Evolutionary conservation across 1,140 invertebrate genomes (phyloP).

Genomic region (Pachypeltis micranthus): DNA sequence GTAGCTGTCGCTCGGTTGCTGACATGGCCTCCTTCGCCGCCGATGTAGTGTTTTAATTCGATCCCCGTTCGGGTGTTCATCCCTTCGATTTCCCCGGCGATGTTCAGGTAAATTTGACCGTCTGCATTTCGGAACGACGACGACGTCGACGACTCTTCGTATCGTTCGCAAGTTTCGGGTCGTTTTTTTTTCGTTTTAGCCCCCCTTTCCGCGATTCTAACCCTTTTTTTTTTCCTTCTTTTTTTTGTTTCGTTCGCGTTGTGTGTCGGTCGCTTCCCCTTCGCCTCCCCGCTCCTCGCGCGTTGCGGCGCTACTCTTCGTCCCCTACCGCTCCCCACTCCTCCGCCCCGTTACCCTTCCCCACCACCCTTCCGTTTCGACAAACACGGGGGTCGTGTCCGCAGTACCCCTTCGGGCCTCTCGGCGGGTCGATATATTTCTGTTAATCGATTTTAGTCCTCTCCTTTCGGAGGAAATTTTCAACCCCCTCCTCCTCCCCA

Average conservation of each 20-base stretch:
- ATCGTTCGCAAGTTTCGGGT: not conserved
- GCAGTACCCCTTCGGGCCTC: not conserved
- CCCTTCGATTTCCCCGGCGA: not conserved
- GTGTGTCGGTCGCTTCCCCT: too few species aligned
- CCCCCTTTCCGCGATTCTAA: too few species aligned
- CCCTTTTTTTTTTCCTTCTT: too few species aligned
- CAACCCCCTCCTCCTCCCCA: too few species aligned
- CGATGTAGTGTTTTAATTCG: slow-evolving; percentile 8
- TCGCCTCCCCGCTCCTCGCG: too few species aligned
- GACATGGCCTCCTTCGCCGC: slow-evolving; percentile 6
- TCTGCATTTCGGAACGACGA: not conserved
- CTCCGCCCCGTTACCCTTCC: too few species aligned
- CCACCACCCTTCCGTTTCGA: not conserved
- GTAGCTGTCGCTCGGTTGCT: slow-evolving; percentile 5
- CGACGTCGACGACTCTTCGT: not conserved
- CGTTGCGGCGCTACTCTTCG: too few species aligned
- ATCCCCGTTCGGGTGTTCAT: slow-evolving; percentile 8
- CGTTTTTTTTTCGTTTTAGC: not conserved
- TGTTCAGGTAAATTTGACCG: slow-evolving; percentile 4
- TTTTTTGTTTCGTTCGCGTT: too few species aligned
- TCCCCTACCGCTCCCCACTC: too few species aligned
- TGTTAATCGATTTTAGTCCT: not conserved
- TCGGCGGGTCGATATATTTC: slow-evolving; percentile 3
- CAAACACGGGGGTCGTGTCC: not conserved
- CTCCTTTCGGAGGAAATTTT: too few species aligned